Evolutionary conservation across 2,113 vertebrate species (phyloP).

Genomic region (Chloropsis cyanopogon): DNA sequence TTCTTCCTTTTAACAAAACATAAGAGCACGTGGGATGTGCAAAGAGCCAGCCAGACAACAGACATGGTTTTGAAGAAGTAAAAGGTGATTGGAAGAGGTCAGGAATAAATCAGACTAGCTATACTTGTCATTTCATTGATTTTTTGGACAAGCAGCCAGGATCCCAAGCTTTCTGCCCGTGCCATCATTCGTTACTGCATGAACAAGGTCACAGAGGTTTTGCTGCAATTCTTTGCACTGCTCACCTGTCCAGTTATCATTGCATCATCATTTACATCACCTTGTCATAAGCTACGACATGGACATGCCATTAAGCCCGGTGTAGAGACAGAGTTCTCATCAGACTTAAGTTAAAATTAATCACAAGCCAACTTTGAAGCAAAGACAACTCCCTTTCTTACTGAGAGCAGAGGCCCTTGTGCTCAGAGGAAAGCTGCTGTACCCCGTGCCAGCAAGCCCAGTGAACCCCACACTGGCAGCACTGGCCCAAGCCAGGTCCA

Average conservation of each 20-base stretch:
- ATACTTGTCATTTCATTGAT: not conserved
- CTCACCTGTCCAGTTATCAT: not conserved
- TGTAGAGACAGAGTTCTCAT: not conserved
- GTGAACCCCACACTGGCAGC: not conserved
- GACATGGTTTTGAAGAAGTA: not conserved
- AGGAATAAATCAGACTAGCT: not conserved
- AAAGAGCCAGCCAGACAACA: not conserved
- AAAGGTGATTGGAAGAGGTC: not conserved
- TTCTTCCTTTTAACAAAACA: not conserved
- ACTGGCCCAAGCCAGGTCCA: not conserved
- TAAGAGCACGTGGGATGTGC: not conserved
- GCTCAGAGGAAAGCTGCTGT: not conserved
- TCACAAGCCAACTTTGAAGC: not conserved
- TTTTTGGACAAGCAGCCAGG: not conserved
- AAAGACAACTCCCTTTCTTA: not conserved
- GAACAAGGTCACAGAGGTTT: not conserved
- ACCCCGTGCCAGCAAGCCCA: not conserved
- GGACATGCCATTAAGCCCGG: not conserved
- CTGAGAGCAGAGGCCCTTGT: not conserved
- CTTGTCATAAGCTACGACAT: fast-evolving
- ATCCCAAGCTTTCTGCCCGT: not conserved
- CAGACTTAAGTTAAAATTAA: not conserved
- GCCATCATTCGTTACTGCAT: not conserved
- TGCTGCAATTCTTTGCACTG: not conserved
- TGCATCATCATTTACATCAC: not conserved